These are phyloP conservation scores for Pongo pygmaeus DNA, from an alignment of 2,113 vertebrate genomes.

Conservation along the genomic window DNA sequence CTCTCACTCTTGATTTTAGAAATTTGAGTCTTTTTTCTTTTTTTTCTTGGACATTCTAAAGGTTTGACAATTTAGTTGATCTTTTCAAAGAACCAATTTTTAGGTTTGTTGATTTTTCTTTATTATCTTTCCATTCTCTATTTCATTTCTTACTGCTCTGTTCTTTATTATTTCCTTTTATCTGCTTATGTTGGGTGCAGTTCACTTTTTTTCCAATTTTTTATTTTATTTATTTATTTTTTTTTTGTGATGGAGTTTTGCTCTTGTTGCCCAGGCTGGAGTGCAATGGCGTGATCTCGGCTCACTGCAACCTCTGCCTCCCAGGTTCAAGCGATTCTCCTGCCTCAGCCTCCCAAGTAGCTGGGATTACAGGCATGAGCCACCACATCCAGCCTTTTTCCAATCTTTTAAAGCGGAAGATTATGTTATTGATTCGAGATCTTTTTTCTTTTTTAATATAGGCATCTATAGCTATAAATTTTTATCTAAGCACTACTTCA, in stretches of 20 bases:
- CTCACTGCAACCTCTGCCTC: background rate
- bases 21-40: background rate
- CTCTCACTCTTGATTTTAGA: background rate
- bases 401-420: background rate
- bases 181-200: background rate
- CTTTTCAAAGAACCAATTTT: background rate
- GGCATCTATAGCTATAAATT: background rate
- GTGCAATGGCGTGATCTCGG: background rate
- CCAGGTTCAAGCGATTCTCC: background rate
- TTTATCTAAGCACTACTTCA: background rate
- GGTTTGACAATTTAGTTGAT: background rate
- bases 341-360: background rate
- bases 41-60: background rate
- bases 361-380: background rate
- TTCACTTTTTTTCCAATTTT: background rate
- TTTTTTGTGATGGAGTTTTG: background rate
- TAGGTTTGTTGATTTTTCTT: background rate
- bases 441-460: background rate
- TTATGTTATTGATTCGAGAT: background rate
- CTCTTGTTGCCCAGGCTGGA: background rate
- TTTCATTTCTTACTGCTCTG: background rate
- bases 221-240: background rate
- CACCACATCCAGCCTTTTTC: background rate
- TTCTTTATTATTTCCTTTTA: background rate
- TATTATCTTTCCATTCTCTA: slow-evolving; percentile 12